These are phyloP conservation scores for Eudorcas thomsonii DNA, from an alignment of 2,113 vertebrate species.

Conservation along the genomic window DNA sequence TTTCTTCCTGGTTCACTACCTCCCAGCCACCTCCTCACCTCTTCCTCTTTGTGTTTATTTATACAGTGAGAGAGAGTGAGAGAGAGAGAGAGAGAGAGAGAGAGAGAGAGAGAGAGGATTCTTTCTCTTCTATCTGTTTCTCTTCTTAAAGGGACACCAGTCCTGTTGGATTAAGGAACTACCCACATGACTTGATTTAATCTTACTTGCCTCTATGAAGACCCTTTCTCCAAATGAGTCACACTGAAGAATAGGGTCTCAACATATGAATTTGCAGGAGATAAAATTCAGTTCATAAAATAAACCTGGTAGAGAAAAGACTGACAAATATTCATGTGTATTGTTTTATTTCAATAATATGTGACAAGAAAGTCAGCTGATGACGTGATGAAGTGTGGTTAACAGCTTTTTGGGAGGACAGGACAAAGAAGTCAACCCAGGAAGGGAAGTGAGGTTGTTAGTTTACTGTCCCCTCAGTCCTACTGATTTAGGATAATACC, in stretches of 20 bases:
- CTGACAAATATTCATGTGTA: not conserved
- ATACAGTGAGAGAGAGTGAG: not conserved
- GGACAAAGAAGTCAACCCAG: not conserved
- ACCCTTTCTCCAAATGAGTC: not conserved
- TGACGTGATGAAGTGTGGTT: rapidly evolving
- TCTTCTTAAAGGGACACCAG: not conserved
- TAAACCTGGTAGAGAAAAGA: not conserved
- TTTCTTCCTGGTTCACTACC: not conserved
- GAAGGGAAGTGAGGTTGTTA: not conserved
- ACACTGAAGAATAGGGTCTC: not conserved
- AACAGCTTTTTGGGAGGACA: not conserved
- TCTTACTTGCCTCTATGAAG: not conserved
- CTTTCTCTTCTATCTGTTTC: not conserved
- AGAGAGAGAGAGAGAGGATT: not conserved
- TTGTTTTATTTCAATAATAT: not conserved
- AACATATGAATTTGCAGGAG: not conserved
- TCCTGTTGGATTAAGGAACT: not conserved
- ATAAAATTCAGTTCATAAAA: not conserved
- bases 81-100: not conserved
- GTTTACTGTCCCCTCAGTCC: not conserved
- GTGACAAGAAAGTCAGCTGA: not conserved
- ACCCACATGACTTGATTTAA: not conserved
- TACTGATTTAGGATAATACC: not conserved
- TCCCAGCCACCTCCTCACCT: not conserved
- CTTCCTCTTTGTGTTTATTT: not conserved